phyloP scores from a whole-genome alignment of 92 coral and sea anemone genomes.

The Palythoa grandis region DNA sequence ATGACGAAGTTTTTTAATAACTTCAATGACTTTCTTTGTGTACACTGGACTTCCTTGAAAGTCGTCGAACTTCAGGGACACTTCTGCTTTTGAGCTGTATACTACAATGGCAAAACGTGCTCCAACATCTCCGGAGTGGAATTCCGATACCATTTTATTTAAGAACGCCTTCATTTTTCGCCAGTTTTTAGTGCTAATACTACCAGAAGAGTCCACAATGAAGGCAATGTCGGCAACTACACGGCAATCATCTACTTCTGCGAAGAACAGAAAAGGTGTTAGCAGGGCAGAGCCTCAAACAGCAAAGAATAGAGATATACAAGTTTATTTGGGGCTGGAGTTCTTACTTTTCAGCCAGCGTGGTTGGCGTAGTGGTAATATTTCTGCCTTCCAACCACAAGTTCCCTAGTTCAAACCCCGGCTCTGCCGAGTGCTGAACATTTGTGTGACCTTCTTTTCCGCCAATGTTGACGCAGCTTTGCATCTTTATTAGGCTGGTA shows the following conservation, averaged over 20 bases:
- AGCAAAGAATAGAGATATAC: neutral
- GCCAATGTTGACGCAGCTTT: too few relatives aligned
- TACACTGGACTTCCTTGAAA: neutral
- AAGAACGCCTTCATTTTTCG: neutral
- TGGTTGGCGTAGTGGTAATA: too few relatives aligned
- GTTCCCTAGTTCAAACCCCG: too few relatives aligned
- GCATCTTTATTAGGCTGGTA: too few relatives aligned
- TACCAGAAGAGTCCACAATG: constrained; percentile 34
- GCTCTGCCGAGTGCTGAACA: too few relatives aligned
- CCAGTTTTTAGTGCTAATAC: constrained; percentile 15
- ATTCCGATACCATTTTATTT: neutral
- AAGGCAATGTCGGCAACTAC: constrained; percentile 16
- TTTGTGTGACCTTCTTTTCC: too few relatives aligned
- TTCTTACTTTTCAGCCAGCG: too few relatives aligned
- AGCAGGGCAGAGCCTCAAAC: neutral
- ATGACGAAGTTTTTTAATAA: neutral
- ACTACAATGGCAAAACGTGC: constrained; percentile 8
- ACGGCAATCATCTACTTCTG: constrained; percentile 5
- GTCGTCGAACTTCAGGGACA: neutral
- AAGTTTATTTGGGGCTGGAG: too few relatives aligned
- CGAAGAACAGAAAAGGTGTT: neutral
- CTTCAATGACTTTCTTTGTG: neutral
- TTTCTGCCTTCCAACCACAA: too few relatives aligned
- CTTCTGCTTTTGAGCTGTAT: neutral
- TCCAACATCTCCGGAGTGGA: neutral